Percentiles rank a stretch among this genome's conserved stretches.
Conservation (phyloP, 2,888 invertebrate genomes). For the Antheraea assamensis region DNA sequence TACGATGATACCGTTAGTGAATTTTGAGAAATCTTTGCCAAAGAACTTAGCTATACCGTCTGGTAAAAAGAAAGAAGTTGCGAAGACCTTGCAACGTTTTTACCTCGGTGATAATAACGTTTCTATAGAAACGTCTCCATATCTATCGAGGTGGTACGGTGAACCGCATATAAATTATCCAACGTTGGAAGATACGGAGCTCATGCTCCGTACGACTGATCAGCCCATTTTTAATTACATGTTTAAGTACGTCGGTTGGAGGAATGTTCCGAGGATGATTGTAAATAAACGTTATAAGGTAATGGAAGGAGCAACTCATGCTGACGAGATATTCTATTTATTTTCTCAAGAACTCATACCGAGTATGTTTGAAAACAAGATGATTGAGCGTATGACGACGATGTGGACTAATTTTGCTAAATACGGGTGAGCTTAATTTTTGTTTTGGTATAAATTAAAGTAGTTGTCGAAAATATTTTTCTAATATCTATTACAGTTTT, state of each 20-base stretch:
- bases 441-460: background rate
- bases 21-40: conserved; percentile 23
- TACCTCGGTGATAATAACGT: conserved; percentile 47
- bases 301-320: conserved; percentile 36
- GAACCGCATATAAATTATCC: conserved; percentile 38
- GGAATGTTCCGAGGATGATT: conserved; percentile 33
- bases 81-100: conserved; percentile 32
- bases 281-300: conserved; percentile 19
- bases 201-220: conserved; percentile 29
- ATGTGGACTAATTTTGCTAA: conserved; percentile 40
- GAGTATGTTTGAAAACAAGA: conserved; percentile 26
- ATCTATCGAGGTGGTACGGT: conserved; percentile 42
- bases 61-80: conserved; percentile 25
- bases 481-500: background rate
- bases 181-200: conserved; percentile 31
- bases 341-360: conserved; percentile 29
- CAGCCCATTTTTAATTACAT: conserved; percentile 37
- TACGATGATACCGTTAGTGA: conserved; percentile 16
- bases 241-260: conserved; percentile 37
- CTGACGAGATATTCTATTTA: conserved; percentile 41
- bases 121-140: conserved; percentile 43
- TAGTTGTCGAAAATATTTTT: background rate
- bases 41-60: conserved; percentile 20
- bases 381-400: conserved; percentile 32
- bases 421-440: conserved; percentile 27